Evolutionary conservation across 1,140 invertebrate species (phyloP).

Genomic region (Hyles euphorbiae): DNA sequence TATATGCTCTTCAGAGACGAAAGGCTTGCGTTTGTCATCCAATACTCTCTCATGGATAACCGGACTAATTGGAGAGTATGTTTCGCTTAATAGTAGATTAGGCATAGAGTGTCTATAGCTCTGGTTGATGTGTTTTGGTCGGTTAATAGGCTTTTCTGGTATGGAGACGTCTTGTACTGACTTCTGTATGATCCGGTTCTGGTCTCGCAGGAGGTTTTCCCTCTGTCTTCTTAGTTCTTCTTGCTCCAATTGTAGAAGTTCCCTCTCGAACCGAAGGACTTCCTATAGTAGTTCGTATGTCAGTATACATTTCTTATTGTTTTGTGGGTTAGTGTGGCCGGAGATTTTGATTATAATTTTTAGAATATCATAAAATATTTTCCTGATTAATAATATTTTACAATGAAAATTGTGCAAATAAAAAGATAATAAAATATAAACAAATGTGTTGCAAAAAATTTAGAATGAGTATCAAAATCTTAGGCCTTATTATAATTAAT

Average conservation of each 20-base stretch:
- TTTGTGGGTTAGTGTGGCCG: too few species aligned
- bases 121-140: constrained; percentile 31
- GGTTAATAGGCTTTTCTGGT: constrained; percentile 40
- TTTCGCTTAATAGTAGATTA: constrained; percentile 75
- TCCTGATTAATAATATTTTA: too few species aligned
- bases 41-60: constrained; percentile 33
- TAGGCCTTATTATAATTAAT: too few species aligned
- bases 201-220: constrained; percentile 81
- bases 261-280: constrained; percentile 84
- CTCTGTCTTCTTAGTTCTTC: constrained; percentile 85
- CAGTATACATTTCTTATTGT: too few species aligned
- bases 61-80: constrained; percentile 49
- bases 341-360: too few species aligned
- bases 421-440: too few species aligned
- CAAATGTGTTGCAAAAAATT: too few species aligned
- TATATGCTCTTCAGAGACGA: constrained; percentile 66
- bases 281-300: constrained; percentile 68
- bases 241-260: constrained; percentile 84
- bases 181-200: constrained; percentile 77
- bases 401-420: too few species aligned
- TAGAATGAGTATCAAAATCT: too few species aligned
- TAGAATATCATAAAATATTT: too few species aligned
- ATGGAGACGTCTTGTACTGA: constrained; percentile 79
- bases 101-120: constrained; percentile 83
- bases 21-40: constrained; percentile 60